Base-by-base conservation (phyloP, 2,888 invertebrate species). In the Cephus pygmeus region DNA sequence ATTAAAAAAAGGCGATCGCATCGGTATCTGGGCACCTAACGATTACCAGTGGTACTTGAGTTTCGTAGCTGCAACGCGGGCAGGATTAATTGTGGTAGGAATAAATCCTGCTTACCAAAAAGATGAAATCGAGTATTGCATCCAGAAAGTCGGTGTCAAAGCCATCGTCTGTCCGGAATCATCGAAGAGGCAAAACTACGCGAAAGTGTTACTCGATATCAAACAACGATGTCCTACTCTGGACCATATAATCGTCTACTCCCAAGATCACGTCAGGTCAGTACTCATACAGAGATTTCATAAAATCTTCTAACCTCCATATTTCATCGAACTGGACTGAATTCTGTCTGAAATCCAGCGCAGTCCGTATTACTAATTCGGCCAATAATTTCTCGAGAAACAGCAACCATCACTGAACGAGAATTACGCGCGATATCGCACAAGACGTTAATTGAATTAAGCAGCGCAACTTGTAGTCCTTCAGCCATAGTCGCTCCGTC, bases 11-110 rank as follows among this genome's bases (percentile, higher is more conserved):
- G 96, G 96, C 0, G 97, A 98, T 87, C 91, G 95, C 12, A 88
- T 98, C 4, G 97, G 95, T 0, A 92, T 98, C 34, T 97, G 96
- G 96, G 94, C 95, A 0, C 96, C 97, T 0, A 98, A 97, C 91
- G 92, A 93, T 68, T 89, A 94, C 73, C 95, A 97, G 87, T 98
- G 97, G 97, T 93, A 95, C 80, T 85, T 96, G 0, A 92, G 94
- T 0, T 94, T 95, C 89, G 92, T 95, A 88, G 97, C 95, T 0
- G 94, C 95, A 1, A 94, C 95, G 0, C 93, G 96, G 81, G 93
- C 94, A 1, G 97, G 97, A 0, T 91, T 96, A 2, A 92, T 96
- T 36, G 91, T 95, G 92, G 96, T 96, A 12, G 95, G 95, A 78
- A 93, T 97, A 40, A 98, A 98, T 90, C 95, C 97, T 0, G 94